These are phyloP conservation scores for Dryobota labecula DNA, from an alignment of 2,888 invertebrate species.

Conservation along the genomic window DNA sequence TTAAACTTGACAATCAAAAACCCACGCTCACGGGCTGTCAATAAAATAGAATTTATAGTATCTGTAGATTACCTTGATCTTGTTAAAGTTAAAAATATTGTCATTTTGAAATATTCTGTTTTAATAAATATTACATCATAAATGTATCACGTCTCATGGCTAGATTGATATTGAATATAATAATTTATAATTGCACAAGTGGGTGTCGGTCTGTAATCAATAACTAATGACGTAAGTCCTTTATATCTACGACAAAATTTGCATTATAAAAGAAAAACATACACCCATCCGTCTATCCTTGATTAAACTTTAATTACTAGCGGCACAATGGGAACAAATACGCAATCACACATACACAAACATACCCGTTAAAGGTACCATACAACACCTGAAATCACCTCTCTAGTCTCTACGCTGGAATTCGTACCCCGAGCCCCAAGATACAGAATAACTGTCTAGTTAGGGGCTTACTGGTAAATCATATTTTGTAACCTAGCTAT, in stretches of 20 bases:
- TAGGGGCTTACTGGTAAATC: too few species aligned
- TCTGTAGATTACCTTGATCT: slow-evolving; percentile 57
- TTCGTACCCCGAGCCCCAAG: too few species aligned
- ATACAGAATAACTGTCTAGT: too few species aligned
- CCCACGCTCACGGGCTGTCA: slow-evolving; percentile 54
- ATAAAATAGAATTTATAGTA: slow-evolving; percentile 61
- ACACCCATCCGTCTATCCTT: slow-evolving; percentile 5
- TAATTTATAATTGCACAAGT: slow-evolving; percentile 66
- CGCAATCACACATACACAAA: too few species aligned
- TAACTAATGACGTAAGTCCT: slow-evolving; percentile 59
- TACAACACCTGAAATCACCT: too few species aligned
- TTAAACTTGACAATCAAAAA: slow-evolving; percentile 59
- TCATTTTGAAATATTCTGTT: slow-evolving; percentile 24
- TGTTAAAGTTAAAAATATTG: slow-evolving; percentile 49
- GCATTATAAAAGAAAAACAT: slow-evolving; percentile 41
- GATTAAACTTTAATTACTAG: slow-evolving; percentile 11
- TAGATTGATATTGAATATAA: slow-evolving; percentile 32
- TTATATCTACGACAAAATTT: slow-evolving; percentile 24
- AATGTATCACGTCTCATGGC: slow-evolving; percentile 29
- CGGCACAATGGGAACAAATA: too few species aligned
- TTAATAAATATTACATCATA: slow-evolving; percentile 24
- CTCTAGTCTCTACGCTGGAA: too few species aligned
- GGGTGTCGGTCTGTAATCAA: slow-evolving; percentile 56
- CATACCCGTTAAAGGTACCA: too few species aligned
- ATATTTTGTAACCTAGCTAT: too few species aligned